Conservation (phyloP, 2,888 invertebrate genomes). For the Noctua janthina region DNA sequence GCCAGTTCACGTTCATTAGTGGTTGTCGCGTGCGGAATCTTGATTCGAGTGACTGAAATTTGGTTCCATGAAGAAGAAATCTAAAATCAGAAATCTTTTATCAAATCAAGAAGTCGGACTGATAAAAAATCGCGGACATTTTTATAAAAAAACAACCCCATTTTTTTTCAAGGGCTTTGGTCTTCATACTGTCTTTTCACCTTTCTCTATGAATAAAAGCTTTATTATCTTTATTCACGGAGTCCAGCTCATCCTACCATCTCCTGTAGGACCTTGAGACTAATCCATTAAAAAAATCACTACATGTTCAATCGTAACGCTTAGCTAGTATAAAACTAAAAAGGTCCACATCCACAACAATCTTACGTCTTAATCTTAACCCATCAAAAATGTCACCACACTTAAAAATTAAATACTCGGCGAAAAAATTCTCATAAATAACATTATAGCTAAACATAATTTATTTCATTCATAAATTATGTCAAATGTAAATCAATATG, state of each 20-base stretch:
- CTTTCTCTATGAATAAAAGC: neutral
- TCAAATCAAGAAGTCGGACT: neutral
- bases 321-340: neutral
- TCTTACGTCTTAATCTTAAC: neutral
- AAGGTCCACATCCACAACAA: constrained; percentile 21
- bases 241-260: neutral
- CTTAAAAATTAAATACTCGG: constrained; percentile 37
- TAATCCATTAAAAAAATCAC: neutral
- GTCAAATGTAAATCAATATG: constrained; percentile 61
- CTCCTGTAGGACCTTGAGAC: too few relatives aligned
- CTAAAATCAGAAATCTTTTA: neutral
- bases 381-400: constrained; percentile 38
- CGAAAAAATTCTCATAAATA: constrained; percentile 51
- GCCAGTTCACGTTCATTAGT: constrained; percentile 17
- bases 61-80: neutral
- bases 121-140: neutral
- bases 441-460: constrained; percentile 41
- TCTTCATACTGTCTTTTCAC: neutral
- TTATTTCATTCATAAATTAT: constrained; percentile 58
- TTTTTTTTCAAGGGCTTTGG: neutral
- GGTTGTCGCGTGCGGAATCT: neutral
- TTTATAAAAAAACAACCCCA: too few relatives aligned
- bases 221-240: neutral
- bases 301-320: neutral
- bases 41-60: neutral